phyloP scores from a whole-genome alignment of 1,140 invertebrate species.

The Zaprionus capensis region DNA sequence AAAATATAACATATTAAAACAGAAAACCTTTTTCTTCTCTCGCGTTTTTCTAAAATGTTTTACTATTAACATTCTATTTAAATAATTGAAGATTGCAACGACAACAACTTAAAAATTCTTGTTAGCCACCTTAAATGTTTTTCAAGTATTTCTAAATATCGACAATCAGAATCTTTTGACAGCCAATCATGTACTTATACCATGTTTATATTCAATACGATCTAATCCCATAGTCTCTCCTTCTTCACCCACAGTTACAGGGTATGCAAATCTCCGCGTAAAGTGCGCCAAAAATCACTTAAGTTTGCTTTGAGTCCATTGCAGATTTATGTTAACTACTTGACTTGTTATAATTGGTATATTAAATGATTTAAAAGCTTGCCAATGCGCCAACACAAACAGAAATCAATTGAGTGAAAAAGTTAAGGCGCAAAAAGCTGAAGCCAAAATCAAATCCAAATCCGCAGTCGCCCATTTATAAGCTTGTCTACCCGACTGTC shows the following conservation, averaged over 20 bases:
- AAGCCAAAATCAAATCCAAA: constrained; percentile 14
- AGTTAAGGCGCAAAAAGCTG: constrained; percentile 10
- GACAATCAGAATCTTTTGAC: too few species aligned
- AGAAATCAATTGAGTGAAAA: constrained; percentile 68
- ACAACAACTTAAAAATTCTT: too few species aligned
- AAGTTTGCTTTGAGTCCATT: constrained; percentile 64
- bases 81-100: too few species aligned
- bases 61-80: too few species aligned
- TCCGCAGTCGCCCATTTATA: constrained; percentile 44
- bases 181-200: too few species aligned
- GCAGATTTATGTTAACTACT: constrained; percentile 81
- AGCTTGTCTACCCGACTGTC: constrained; percentile 19
- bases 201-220: background rate
- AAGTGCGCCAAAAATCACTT: constrained; percentile 72
- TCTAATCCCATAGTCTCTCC: background rate
- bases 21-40: too few species aligned
- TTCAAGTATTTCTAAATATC: too few species aligned
- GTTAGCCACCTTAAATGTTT: too few species aligned
- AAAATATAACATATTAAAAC: too few species aligned
- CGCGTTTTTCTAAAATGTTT: too few species aligned
- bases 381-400: constrained; percentile 69
- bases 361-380: constrained; percentile 82
- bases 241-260: background rate
- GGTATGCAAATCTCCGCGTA: constrained; percentile 14
- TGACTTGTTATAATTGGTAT: constrained; percentile 83